Base-by-base conservation (phyloP, 2,113 vertebrate species). In the Rhagologus leucostigma region DNA sequence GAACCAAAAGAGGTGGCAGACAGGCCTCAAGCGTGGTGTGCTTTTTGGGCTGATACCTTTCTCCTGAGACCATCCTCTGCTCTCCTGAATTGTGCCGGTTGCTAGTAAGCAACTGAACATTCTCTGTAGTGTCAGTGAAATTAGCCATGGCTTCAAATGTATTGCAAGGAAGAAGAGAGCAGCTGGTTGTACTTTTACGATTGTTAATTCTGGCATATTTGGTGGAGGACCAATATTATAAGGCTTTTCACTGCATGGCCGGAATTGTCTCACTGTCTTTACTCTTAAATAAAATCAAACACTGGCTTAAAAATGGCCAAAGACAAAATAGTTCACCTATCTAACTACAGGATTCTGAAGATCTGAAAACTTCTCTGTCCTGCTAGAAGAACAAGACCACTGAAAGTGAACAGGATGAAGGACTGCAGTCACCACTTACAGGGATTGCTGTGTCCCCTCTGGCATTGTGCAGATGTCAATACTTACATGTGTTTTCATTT, bases 21-120 rank as follows among this genome's bases (percentile, higher is more conserved):
- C 22, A 73, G 15, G 1, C 10, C 50, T 8, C 29, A 46, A 16
- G 15, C 2, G 0, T 3, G 9, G 7, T 12, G 7, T 35, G n/a
- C 4, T 69, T 55, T 83, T 23, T 39, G 39, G 68, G 16, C 27
- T 29, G 30, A 19, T 39, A 19, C 3, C 9, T 74, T 69, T 65
- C n/a, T 32, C 5, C 32, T 7, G 14, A 70, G 60, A 18, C 11
- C 19, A 24, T 33, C 11, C 15, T 74, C 63, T 88, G n/a, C 17
- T 62, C 30, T 49, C 10, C 18, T 33, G 8, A 53, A 15, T 9
- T 26, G 6, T 37, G 10, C 11, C 6, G 9, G 17, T 21, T 79
- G 6, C 19, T 69, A 3, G 17, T 9, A 39, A 67, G 8, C 16
- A 55, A 13, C 4, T 2, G 4, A 30, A 18, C 6, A 24, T 57